A percentile compares a stretch with the other conserved stretches of the same genome.
Evolutionary conservation across 2,888 invertebrate species (phyloP).

Genomic region (Athripsodes cinereus): DNA sequence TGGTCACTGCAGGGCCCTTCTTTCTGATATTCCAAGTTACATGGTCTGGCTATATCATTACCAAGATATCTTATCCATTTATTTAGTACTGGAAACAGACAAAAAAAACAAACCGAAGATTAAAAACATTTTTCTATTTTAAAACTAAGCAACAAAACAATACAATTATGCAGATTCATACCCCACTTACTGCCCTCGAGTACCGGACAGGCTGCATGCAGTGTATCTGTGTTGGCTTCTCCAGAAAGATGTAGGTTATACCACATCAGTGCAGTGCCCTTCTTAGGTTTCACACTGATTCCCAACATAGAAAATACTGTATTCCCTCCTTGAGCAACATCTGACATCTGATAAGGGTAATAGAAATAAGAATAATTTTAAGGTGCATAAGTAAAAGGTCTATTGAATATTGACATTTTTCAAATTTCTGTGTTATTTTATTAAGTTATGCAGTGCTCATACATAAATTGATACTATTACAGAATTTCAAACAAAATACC

Average conservation of each 20-base stretch:
- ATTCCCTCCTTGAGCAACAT: constrained; percentile 94
- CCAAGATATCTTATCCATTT: constrained; percentile 89
- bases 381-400: too few relatives aligned
- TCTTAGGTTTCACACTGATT: constrained; percentile 80
- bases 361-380: too few relatives aligned
- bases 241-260: constrained; percentile 87
- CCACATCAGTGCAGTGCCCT: constrained; percentile 93
- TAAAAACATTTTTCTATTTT: too few relatives aligned
- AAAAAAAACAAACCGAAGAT: too few relatives aligned
- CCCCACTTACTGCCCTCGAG: constrained; percentile 98
- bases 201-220: constrained; percentile 97
- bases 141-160: too few relatives aligned
- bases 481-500: too few relatives aligned
- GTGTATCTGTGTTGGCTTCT: constrained; percentile 83
- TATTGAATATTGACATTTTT: too few relatives aligned
- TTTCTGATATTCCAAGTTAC: constrained; percentile 38
- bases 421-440: too few relatives aligned
- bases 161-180: too few relatives aligned
- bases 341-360: constrained; percentile 43
- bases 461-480: too few relatives aligned
- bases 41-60: constrained; percentile 73
- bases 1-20: constrained; percentile 1
- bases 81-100: constrained; percentile 62
- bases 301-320: constrained; percentile 92
- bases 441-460: too few relatives aligned